phyloP scores from a whole-genome alignment of 1,140 invertebrate species.

The Octopus bimaculoides region DNA sequence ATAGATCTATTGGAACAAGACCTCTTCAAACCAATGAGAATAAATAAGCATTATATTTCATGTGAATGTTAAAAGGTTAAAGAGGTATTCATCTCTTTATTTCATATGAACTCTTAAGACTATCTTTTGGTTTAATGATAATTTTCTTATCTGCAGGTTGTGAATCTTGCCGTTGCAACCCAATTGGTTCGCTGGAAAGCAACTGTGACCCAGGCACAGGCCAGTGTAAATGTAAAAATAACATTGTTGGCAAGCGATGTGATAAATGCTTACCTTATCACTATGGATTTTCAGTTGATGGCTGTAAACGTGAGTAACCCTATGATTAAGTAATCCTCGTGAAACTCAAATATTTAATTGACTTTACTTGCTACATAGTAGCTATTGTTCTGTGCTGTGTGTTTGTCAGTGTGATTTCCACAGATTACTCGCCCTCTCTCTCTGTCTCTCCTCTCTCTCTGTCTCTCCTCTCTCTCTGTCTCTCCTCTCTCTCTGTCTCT shows the following conservation, averaged over 20 bases:
- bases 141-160: constrained; percentile 41
- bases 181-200: constrained; percentile 47
- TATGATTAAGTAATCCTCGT: neutral
- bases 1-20: too few species aligned
- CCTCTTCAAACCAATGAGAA: too few species aligned
- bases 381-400: neutral
- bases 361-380: neutral
- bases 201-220: constrained; percentile 64
- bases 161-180: constrained; percentile 53
- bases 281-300: constrained; percentile 78
- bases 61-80: too few species aligned
- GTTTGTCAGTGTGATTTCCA: too few species aligned
- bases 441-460: too few species aligned
- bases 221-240: constrained; percentile 80
- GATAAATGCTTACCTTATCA: constrained; percentile 75
- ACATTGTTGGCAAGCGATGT: constrained; percentile 78
- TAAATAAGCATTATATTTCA: too few species aligned
- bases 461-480: too few species aligned
- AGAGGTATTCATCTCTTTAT: too few species aligned
- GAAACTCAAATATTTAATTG: neutral
- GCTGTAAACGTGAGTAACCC: constrained; percentile 74
- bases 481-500: too few species aligned
- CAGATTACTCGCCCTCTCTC: too few species aligned
- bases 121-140: neutral
- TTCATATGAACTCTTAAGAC: too few species aligned